These are phyloP conservation scores for Proteles cristata DNA, from an alignment of 2,113 vertebrate genomes.

Conservation along the genomic window DNA sequence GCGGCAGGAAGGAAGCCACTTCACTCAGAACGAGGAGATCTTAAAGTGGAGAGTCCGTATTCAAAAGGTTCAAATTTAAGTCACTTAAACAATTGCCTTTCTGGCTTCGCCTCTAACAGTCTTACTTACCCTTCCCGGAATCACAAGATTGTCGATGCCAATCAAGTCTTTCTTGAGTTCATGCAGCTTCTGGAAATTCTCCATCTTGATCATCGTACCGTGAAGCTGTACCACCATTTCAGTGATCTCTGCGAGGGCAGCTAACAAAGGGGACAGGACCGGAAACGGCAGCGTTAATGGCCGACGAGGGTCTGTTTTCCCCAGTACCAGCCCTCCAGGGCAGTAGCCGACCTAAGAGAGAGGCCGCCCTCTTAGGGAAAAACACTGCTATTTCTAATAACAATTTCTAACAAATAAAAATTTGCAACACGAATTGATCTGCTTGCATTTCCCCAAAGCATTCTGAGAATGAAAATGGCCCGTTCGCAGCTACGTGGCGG, in stretches of 20 bases:
- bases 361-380: not conserved
- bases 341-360: not conserved
- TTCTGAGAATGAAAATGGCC: not conserved
- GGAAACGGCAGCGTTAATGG: not conserved
- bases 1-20: not conserved
- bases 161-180: constrained; percentile 98
- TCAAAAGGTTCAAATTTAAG: not conserved
- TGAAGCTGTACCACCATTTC: constrained; percentile 96
- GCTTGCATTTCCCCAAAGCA: not conserved
- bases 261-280: constrained; percentile 80
- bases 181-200: constrained; percentile 98
- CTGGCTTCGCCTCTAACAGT: not conserved
- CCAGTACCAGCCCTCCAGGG: not conserved
- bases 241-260: constrained; percentile 95
- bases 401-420: not conserved
- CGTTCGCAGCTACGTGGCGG: fast-evolving
- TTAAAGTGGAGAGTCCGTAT: not conserved
- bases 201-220: constrained; percentile 95
- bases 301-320: not conserved
- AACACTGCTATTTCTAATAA: not conserved
- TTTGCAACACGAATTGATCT: not conserved
- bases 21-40: not conserved
- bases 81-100: not conserved
- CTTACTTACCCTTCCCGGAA: constrained; percentile 92
- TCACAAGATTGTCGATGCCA: constrained; percentile 94